Conservation (phyloP, 2,113 vertebrate genomes). For the Scortum barcoo region DNA sequence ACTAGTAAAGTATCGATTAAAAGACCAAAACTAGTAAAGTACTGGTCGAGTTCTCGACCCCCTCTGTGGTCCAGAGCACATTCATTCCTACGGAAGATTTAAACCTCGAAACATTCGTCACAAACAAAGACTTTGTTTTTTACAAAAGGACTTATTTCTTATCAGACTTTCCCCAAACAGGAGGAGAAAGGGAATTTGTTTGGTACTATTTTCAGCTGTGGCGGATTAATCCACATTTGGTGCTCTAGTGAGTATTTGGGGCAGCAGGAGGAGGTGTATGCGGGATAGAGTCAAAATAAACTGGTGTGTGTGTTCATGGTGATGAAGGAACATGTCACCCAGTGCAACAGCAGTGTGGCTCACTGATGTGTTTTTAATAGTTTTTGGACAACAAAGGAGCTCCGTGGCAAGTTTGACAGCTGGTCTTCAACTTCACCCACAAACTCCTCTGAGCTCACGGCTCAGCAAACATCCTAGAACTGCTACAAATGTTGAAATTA, state of each 20-base stretch:
- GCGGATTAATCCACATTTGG: not conserved
- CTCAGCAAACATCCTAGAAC: not conserved
- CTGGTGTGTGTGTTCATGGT: not conserved
- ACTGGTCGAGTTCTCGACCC: not conserved
- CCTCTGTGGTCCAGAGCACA: not conserved
- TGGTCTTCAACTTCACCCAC: not conserved
- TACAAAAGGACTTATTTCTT: not conserved
- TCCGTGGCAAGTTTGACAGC: not conserved
- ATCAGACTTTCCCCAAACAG: not conserved
- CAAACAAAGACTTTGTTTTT: not conserved
- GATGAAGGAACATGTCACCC: no score
- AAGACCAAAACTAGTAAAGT: not conserved
- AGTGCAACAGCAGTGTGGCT: no score
- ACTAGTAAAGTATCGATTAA: no score
- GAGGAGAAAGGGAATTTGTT: not conserved
- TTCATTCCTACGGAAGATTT: not conserved
- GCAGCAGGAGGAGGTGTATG: not conserved
- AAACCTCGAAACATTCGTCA: not conserved
- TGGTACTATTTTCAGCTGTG: not conserved
- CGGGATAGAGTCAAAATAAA: not conserved
- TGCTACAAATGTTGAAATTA: slow-evolving; percentile 19
- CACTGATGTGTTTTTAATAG: no score
- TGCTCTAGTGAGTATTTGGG: not conserved
- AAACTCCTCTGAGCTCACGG: not conserved
- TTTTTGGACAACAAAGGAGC: no score